phyloP scores from a whole-genome alignment of 2,888 invertebrate species.

The Limenitis camilla region DNA sequence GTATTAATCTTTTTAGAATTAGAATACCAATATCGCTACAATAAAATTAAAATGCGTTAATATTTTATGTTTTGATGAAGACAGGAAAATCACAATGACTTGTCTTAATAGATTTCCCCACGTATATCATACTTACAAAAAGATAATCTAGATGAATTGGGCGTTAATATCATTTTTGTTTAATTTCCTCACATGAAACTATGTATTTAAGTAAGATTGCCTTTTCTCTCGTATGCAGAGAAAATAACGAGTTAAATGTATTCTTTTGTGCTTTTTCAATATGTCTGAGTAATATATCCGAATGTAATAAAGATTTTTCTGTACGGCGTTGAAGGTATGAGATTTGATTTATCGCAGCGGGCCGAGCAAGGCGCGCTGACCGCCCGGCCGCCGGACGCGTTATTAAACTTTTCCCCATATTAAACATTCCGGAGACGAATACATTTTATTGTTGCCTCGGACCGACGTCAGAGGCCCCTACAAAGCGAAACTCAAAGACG shows the following conservation, averaged over 20 bases:
- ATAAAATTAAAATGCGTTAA: too few species aligned
- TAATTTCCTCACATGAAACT: too few species aligned
- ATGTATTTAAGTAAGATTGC: background rate
- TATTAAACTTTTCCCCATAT: conserved; percentile 77
- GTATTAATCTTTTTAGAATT: too few species aligned
- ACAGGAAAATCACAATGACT: too few species aligned
- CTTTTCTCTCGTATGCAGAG: background rate
- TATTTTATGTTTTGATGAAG: too few species aligned
- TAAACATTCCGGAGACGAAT: conserved; percentile 77
- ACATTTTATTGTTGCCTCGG: conserved; percentile 75
- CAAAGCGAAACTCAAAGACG: conserved; percentile 76
- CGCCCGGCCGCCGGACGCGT: conserved; percentile 65
- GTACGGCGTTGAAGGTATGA: conserved; percentile 62
- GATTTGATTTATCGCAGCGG: conserved; percentile 72
- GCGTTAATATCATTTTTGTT: too few species aligned
- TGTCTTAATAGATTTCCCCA: too few species aligned
- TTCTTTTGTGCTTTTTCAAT: conserved; percentile 19
- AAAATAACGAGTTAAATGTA: conserved; percentile 15
- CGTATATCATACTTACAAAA: too few species aligned
- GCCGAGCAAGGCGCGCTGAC: conserved; percentile 53
- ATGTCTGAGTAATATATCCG: conserved; percentile 52
- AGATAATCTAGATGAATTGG: too few species aligned
- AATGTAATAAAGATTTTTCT: conserved; percentile 70
- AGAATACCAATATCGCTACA: too few species aligned
- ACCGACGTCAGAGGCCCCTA: conserved; percentile 74